A percentile compares a stretch with the other conserved stretches of the same genome.
Conservation (phyloP, 2,888 invertebrate genomes). For the Parthenolecanium corni region DNA sequence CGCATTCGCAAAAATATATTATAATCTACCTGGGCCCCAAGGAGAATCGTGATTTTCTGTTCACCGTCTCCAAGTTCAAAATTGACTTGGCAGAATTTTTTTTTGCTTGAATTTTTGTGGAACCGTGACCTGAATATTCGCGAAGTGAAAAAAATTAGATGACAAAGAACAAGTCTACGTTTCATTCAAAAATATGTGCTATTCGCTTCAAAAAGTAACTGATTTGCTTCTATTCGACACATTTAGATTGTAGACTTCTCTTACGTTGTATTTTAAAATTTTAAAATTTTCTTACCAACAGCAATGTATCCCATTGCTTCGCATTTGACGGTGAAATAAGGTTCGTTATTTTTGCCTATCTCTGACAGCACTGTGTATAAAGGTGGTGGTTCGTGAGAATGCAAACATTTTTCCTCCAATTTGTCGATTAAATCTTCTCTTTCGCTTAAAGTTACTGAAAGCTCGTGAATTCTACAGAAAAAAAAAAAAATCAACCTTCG, state of each 20-base stretch:
- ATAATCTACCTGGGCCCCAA: no score
- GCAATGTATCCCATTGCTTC: constrained; percentile 28
- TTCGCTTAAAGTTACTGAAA: constrained; percentile 7
- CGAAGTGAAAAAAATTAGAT: not conserved
- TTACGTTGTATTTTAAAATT: no score
- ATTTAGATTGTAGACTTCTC: no score
- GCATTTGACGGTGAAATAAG: constrained; percentile 24
- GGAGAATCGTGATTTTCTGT: constrained; percentile 8
- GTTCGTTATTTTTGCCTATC: constrained; percentile 24
- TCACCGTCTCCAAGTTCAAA: constrained; percentile 14
- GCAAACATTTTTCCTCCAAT: constrained; percentile 28
- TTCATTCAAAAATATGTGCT: no score
- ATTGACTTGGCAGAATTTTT: constrained; percentile 28
- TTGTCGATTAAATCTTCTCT: constrained; percentile 27
- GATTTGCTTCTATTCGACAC: no score
- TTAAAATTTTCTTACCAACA: constrained; percentile 15
- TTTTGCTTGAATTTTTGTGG: constrained; percentile 16
- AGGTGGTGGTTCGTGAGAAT: constrained; percentile 26
- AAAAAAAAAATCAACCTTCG: not conserved
- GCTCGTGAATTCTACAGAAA: constrained; percentile 8
- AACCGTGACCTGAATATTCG: constrained; percentile 2
- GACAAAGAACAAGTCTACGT: not conserved
- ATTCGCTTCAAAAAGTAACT: no score
- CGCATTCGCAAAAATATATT: no score
- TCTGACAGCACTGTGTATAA: constrained; percentile 23